These are phyloP conservation scores for Sipunculus nudus DNA, from an alignment of 2,888 invertebrate species.

Conservation along the genomic window DNA sequence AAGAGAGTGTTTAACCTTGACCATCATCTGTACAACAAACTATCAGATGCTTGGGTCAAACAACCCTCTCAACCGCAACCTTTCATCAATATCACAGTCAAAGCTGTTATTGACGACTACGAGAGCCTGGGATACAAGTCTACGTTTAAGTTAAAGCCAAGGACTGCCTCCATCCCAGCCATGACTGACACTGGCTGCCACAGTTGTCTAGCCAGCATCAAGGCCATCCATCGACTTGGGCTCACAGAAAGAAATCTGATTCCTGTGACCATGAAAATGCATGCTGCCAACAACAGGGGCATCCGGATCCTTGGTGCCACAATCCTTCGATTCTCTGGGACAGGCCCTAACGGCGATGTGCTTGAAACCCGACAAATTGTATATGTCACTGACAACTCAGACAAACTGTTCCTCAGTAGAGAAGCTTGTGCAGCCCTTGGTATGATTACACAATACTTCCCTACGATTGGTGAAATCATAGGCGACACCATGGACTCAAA, in stretches of 20 bases:
- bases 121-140: constrained; percentile 31
- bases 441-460: constrained; percentile 39
- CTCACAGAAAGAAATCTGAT: constrained; percentile 39
- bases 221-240: constrained; percentile 38
- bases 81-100: constrained; percentile 20
- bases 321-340: constrained; percentile 37
- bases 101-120: constrained; percentile 27
- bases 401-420: constrained; percentile 43
- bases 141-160: background rate
- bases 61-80: constrained; percentile 36
- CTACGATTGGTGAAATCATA: constrained; percentile 27
- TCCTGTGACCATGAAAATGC: constrained; percentile 47
- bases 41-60: constrained; percentile 31
- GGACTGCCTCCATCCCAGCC: background rate
- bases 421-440: constrained; percentile 43
- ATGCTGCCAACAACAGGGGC: constrained; percentile 42
- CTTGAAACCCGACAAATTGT: constrained; percentile 44
- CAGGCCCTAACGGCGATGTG: background rate
- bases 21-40: constrained; percentile 39
- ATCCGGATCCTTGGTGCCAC: constrained; percentile 47
- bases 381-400: constrained; percentile 44
- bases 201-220: constrained; percentile 42
- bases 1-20: constrained; percentile 22
- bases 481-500: too few relatives aligned
- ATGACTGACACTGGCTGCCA: constrained; percentile 38